phyloP scores from a whole-genome alignment of 2,797 vertebrate genomes.

The Pseudochaenichthys georgianus region DNA sequence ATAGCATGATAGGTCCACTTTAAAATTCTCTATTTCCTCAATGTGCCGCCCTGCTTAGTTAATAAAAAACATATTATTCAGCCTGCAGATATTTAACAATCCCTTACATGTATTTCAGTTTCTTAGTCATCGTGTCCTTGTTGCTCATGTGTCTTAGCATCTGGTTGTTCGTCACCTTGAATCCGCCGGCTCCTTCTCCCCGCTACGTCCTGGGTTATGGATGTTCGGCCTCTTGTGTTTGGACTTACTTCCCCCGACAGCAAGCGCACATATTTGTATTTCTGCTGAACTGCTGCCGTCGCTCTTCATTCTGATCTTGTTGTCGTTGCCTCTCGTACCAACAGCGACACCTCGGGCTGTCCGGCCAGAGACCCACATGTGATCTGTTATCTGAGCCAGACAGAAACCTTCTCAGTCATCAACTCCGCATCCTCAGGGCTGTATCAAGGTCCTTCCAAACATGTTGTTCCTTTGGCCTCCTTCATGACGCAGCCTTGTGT shows the following conservation, averaged over 20 bases:
- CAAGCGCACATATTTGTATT: background rate
- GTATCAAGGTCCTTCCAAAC: slow-evolving; percentile 1
- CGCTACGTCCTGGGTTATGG: background rate
- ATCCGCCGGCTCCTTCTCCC: background rate
- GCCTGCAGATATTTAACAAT: background rate
- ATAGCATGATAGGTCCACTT: too few relatives aligned
- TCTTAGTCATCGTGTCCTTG: background rate
- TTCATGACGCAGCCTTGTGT: background rate
- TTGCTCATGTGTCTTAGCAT: background rate
- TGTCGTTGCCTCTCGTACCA: background rate
- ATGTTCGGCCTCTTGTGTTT: background rate
- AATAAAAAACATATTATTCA: background rate
- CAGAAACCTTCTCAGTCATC: slow-evolving; percentile 28
- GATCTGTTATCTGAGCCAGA: slow-evolving; percentile 38
- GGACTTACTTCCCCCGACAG: background rate
- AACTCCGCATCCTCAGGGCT: slow-evolving; percentile 17
- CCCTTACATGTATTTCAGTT: background rate
- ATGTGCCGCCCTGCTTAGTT: too few relatives aligned
- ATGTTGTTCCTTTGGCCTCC: too few relatives aligned
- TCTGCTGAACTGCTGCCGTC: slow-evolving; percentile 5
- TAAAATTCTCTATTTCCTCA: too few relatives aligned
- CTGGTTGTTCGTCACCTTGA: background rate
- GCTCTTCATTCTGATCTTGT: background rate
- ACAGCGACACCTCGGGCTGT: background rate
- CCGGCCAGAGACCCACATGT: background rate